Evolutionary conservation across 2,113 vertebrate species (phyloP), one percentile per base, ranked within the genome.

Genomic region (Grantiella picta): DNA sequence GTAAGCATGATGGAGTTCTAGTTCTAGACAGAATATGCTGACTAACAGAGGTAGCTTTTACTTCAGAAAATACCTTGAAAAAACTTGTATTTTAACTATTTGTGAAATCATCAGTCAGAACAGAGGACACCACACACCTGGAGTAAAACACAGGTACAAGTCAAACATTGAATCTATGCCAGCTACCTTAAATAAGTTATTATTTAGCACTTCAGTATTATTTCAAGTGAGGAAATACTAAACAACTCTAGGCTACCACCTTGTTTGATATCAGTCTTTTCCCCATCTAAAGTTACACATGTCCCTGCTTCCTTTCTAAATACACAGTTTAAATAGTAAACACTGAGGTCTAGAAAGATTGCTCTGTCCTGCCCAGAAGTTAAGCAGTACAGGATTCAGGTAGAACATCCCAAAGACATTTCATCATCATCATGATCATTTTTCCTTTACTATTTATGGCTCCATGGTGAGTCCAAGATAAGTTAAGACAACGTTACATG

Each of bases 1-100:
- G 24, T 1, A 65, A 52, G 53, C 49, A 72, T 18, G 16, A 72
- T 38, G 38, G 65, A 65, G 59, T 69, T 91, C 52, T 59, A 80
- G 24, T 23, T 88, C 71, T 59, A 88, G 33, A 49, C 29, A 70
- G 53, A 92, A 36, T 28, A 10, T 3, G 8, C 4, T 85, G 50
- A 59, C 36, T 90, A 70, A 78, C 5, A 78, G 94, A 96, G 88
- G 88, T 94, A 96, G 95, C 44, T 95, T 90, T 87, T 57, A 69
- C 64, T 90, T 89, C 21, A 88, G 81, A 88, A 88, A 78, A 7
- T 38, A 73, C 17, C 35, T 52, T 73, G 56, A 56, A 82, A 81
- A 88, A 73, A 19, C 3, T 44, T 1, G 0, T 69, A 35, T 69
- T 92, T 90, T 59, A 68, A 83, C 31, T 24, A n/a, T 27, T 59